Conservation (phyloP, 2,888 invertebrate genomes). For the Aspidiotus destructor region DNA sequence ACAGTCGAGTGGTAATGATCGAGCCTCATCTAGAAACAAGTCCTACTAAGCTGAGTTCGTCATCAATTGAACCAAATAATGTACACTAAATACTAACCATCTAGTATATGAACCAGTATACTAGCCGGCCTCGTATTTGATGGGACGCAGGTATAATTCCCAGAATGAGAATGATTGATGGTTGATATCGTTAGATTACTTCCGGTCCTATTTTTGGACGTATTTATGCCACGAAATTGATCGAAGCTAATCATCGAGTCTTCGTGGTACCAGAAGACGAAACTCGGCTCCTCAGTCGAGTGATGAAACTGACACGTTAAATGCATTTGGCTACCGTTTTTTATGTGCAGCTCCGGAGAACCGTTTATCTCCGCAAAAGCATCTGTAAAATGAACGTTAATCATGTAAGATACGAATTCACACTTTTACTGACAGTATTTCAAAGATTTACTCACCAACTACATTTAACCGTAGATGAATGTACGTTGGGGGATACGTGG, state of each 20-base stretch:
- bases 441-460: constrained; percentile 41
- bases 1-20: too few species aligned
- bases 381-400: constrained; percentile 45
- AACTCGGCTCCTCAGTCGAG: constrained; percentile 59
- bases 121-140: constrained; percentile 56
- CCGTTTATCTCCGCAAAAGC: constrained; percentile 62
- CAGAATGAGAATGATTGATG: constrained; percentile 53
- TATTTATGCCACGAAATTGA: constrained; percentile 47
- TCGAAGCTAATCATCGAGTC: constrained; percentile 79
- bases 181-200: constrained; percentile 43
- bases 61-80: too few species aligned
- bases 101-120: constrained; percentile 59
- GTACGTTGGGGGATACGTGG: constrained; percentile 44
- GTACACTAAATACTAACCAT: constrained; percentile 45
- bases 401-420: neutral
- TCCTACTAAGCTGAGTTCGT: too few species aligned
- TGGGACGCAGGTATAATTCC: constrained; percentile 62
- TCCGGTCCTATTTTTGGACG: constrained; percentile 44
- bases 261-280: constrained; percentile 75
- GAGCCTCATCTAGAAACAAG: too few species aligned
- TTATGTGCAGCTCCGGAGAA: constrained; percentile 59
- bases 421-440: too few species aligned
- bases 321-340: constrained; percentile 60
- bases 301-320: constrained; percentile 59
- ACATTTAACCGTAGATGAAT: constrained; percentile 43